Percentiles rank a stretch among this genome's conserved stretches.
phyloP scores from a whole-genome alignment of 2,797 vertebrate species.

The Silurus aristotelis region DNA sequence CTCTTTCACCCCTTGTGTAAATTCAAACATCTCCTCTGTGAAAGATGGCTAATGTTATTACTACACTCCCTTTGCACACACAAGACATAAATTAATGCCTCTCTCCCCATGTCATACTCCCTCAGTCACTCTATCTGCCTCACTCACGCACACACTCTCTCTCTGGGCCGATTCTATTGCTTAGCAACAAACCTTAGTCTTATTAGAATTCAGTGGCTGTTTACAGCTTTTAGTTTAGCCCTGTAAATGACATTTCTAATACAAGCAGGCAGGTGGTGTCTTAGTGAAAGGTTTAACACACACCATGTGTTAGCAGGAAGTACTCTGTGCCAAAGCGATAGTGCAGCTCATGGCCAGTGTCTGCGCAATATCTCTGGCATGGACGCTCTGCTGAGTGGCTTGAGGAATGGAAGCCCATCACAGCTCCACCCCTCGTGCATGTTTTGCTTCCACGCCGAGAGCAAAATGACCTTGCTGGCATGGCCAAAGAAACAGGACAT shows the following conservation, averaged over 20 bases:
- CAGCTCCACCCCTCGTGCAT: conserved; percentile 20
- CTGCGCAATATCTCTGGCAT: conserved; percentile 41
- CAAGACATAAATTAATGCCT: conserved; percentile 65
- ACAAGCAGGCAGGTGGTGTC: conserved; percentile 67
- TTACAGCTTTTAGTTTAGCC: conserved; percentile 84
- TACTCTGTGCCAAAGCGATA: conserved; percentile 54
- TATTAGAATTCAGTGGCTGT: conserved; percentile 87
- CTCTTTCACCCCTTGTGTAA: conserved; percentile 63
- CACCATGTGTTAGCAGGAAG: conserved; percentile 62
- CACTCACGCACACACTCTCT: conserved; percentile 49
- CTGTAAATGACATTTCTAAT: conserved; percentile 86
- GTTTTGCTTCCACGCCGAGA: conserved; percentile 43
- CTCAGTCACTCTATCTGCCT: conserved; percentile 22
- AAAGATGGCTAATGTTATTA: conserved; percentile 74
- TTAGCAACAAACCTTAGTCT: conserved; percentile 83
- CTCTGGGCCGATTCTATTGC: conserved; percentile 76
- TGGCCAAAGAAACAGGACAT: conserved; percentile 30
- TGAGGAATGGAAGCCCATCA: conserved; percentile 42
- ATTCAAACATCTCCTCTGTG: conserved; percentile 68
- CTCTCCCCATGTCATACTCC: conserved; percentile 42
- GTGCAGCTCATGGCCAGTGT: conserved; percentile 31
- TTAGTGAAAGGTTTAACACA: conserved; percentile 66
- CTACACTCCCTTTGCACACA: conserved; percentile 70
- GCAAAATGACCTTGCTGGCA: conserved; percentile 41
- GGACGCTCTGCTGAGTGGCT: conserved; percentile 49